Percentiles rank a stretch among this genome's conserved stretches.
These are phyloP conservation scores for Lasius fuliginosus DNA, from an alignment of 2,888 invertebrate genomes.

Conservation along the genomic window DNA sequence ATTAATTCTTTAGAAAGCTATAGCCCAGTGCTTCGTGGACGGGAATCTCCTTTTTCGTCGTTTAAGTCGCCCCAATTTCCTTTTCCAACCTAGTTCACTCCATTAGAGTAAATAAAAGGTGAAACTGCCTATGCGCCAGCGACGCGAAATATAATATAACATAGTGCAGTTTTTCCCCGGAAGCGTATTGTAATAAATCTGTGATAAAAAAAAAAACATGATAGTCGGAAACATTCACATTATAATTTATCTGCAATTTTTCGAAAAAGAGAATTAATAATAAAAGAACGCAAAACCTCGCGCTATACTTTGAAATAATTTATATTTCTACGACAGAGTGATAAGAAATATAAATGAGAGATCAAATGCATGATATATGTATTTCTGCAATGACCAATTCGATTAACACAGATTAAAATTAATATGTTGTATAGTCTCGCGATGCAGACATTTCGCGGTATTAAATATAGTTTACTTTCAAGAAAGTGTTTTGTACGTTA, in stretches of 20 bases:
- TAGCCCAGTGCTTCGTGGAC: constrained; percentile 11
- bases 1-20: constrained; percentile 37
- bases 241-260: constrained; percentile 23
- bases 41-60: constrained; percentile 21
- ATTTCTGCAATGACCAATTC: not conserved
- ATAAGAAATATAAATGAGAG: not conserved
- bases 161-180: not conserved
- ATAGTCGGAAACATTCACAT: not conserved
- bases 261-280: not conserved
- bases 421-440: not conserved
- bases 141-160: constrained; percentile 5
- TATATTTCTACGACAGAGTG: not conserved
- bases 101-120: constrained; percentile 25
- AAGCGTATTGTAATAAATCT: not conserved
- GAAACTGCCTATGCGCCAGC: not conserved
- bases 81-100: constrained; percentile 38
- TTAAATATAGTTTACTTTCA: constrained; percentile 33
- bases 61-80: constrained; percentile 23
- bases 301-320: not conserved
- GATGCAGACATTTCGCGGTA: not conserved
- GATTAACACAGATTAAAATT: not conserved
- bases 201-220: not conserved
- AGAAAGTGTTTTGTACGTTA: constrained; percentile 22
- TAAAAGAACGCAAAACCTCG: not conserved
- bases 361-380: not conserved